Evolutionary conservation across 2,888 invertebrate species (phyloP).

Genomic region (Spilarctia lutea): DNA sequence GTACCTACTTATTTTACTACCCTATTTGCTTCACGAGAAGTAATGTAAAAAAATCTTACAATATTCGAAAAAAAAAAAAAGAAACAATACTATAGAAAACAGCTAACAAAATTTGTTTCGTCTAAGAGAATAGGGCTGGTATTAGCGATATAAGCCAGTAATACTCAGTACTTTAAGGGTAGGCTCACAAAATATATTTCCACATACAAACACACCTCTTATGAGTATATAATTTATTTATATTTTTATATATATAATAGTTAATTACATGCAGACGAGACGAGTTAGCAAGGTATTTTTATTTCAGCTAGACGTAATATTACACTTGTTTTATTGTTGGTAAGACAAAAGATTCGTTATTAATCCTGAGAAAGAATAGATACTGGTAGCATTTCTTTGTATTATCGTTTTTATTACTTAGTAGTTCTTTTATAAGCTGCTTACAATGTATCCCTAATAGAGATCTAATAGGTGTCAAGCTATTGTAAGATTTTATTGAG

Average conservation of each 20-base stretch:
- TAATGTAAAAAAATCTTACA: too few relatives aligned
- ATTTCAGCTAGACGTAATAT: constrained; percentile 22
- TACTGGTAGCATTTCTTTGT: constrained; percentile 8
- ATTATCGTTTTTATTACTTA: constrained; percentile 13
- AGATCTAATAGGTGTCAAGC: too few relatives aligned
- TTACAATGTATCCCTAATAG: neutral
- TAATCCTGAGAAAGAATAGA: constrained; percentile 19
- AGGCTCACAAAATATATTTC: neutral
- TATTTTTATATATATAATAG: too few relatives aligned
- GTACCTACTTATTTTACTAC: too few relatives aligned
- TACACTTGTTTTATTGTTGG: constrained; percentile 30
- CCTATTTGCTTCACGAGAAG: too few relatives aligned
- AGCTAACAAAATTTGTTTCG: neutral
- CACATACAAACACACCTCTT: neutral
- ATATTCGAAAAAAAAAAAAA: neutral
- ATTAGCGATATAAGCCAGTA: neutral
- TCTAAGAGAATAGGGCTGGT: neutral
- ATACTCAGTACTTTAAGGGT: neutral
- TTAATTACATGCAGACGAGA: constrained; percentile 13
- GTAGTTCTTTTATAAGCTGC: neutral
- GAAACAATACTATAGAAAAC: neutral
- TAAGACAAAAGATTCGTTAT: constrained; percentile 23
- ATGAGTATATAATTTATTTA: neutral
- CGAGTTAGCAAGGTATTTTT: constrained; percentile 25
- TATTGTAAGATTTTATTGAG: neutral